Percentiles rank a stretch among this genome's conserved stretches.
phyloP scores from a whole-genome alignment of 2,113 vertebrate species.

The Agapornis roseicollis region DNA sequence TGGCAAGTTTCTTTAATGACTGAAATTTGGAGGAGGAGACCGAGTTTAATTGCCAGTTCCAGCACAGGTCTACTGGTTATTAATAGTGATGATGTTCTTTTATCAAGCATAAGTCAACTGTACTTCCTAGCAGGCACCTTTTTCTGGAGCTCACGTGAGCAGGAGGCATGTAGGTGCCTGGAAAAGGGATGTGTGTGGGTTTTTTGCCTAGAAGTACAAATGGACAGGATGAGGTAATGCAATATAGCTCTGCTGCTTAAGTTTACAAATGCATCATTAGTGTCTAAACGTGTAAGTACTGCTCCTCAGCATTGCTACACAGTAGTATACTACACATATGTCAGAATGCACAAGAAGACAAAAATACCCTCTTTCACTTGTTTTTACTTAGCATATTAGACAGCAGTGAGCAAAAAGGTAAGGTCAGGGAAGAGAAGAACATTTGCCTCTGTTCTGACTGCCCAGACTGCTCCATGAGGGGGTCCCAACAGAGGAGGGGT shows the following conservation, averaged over 20 bases:
- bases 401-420: background rate
- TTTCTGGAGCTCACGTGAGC: background rate
- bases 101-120: background rate
- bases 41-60: constrained; percentile 9
- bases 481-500: background rate
- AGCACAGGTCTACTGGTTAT: background rate
- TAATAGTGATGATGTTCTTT: constrained; percentile 5
- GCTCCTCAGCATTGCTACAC: background rate
- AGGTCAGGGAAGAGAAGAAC: background rate
- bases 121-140: background rate
- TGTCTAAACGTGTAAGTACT: background rate
- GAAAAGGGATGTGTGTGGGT: background rate
- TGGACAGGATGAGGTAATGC: background rate
- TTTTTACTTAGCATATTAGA: background rate
- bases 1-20: background rate
- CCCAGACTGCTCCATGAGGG: background rate
- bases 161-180: background rate
- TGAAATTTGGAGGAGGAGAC: background rate
- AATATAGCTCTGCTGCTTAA: background rate
- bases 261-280: background rate
- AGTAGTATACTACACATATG: background rate
- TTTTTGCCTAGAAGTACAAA: background rate
- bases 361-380: background rate
- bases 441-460: background rate
- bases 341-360: background rate